Evolutionary conservation across 2,888 invertebrate species (phyloP), one percentile per base, ranked within the genome.

Genomic region (Enchytraeus crypticus): DNA sequence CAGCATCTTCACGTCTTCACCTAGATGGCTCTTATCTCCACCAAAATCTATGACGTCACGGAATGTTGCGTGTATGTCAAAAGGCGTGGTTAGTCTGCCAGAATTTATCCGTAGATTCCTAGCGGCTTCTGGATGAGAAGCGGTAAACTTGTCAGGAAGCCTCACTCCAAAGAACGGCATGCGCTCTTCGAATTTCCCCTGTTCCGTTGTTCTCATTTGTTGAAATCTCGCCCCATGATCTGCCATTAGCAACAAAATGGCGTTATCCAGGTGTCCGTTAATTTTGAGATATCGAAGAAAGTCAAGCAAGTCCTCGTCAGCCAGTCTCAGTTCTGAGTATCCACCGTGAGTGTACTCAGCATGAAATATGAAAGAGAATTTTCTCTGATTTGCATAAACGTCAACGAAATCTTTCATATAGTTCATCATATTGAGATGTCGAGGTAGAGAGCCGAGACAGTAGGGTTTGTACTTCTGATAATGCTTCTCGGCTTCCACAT

Each of bases 131-230:
- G 86, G 85, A 69, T 87, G 84, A 5, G 81, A 77, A 11, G 80
- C 79, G 64, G 83, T 82, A 66, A 92, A 85, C 75, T 84, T 84
- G 0, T 84, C 79, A 0, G 93, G 92, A 70, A 92, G 84, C 0
- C 85, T 80, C 58, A 92, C 84, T 0, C 87, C 86, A 77, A 93
- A 89, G 70, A 91, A 87, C 0, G 95, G 95, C 62, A 93, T 76
- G 1, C 95, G 84, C 75, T 95, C 93, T 72, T 95, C 95, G 61
- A 89, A 85, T 77, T 92, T 91, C 0, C 93, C 95, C 77, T 93
- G 92, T 5, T 90, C 82, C 0, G 92, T 92, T 70, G 87, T 85
- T 0, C 95, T 84, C 5, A 92, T 84, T 57, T 85, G 83, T 0
- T 88, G 86, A 78, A 89, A 92, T 74, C 92, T 71, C 3, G 73